These are phyloP conservation scores for Cygnus atratus DNA, from an alignment of 2,113 vertebrate genomes.

Conservation along the genomic window DNA sequence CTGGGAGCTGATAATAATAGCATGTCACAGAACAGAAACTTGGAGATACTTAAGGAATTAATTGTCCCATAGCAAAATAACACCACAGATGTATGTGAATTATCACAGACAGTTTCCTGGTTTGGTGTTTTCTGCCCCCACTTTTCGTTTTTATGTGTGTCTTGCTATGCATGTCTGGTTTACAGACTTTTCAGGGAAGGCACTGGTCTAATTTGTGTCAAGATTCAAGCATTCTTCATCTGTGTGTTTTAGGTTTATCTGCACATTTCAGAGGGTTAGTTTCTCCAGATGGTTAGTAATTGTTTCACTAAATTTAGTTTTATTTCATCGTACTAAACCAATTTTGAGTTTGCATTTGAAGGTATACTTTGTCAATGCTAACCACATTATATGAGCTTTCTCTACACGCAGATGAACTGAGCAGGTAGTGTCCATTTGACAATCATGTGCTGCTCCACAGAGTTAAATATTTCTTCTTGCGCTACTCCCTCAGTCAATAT, in stretches of 20 bases:
- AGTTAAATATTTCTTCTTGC: not conserved
- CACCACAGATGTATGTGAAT: not conserved
- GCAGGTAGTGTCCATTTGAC: not conserved
- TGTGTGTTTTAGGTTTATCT: not conserved
- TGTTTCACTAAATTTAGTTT: not conserved
- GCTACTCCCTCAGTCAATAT: not conserved
- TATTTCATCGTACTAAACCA: not conserved
- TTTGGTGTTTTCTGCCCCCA: not conserved
- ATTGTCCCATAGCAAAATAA: rapidly evolving
- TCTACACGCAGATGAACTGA: not conserved
- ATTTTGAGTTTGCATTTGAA: not conserved
- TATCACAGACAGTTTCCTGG: not conserved
- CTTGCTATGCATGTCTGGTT: not conserved
- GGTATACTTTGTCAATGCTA: not conserved
- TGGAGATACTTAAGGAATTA: not conserved
- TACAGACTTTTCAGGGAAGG: not conserved
- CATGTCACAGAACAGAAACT: not conserved
- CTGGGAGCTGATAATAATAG: not conserved
- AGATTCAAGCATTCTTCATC: not conserved
- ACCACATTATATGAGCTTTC: not conserved
- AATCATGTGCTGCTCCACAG: not conserved
- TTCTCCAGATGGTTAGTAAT: not conserved
- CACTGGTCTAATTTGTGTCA: not conserved
- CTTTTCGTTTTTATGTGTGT: not conserved
- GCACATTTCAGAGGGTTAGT: not conserved